These are phyloP conservation scores for Chironomus tepperi DNA, from an alignment of 1,140 invertebrate genomes.

Conservation along the genomic window DNA sequence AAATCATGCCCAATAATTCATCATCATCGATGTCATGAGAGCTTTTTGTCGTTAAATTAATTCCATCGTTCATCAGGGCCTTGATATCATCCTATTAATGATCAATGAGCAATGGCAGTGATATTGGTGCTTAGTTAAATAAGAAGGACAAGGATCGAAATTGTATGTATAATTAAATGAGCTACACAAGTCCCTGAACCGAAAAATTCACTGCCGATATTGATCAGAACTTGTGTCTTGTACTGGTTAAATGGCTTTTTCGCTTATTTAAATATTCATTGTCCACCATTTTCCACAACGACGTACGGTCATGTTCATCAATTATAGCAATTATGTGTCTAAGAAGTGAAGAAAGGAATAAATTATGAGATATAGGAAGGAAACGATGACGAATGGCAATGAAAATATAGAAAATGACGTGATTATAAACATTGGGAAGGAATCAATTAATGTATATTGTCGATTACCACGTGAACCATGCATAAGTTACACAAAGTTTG, in stretches of 20 bases:
- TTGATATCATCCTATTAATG: no score
- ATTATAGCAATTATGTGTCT: background rate
- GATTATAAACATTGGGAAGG: background rate
- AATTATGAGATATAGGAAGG: background rate
- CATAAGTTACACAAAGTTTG: background rate
- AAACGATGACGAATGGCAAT: background rate
- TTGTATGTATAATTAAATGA: no score
- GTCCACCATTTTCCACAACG: background rate
- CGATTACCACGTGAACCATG: no score
- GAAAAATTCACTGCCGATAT: conserved; percentile 3
- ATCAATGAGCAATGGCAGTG: no score
- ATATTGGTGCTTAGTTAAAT: no score
- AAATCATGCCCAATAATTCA: no score
- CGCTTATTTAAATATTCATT: background rate
- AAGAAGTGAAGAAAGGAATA: background rate
- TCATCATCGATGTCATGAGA: no score
- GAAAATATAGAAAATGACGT: background rate
- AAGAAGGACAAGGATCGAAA: no score
- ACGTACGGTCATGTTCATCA: background rate
- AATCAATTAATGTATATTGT: no score
- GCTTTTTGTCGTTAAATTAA: no score
- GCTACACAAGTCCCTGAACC: background rate
- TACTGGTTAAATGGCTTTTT: background rate
- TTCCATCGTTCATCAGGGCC: no score
- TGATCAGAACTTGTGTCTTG: background rate